These are phyloP conservation scores for Sinonovacula constricta DNA, from an alignment of 1,140 invertebrate genomes.

Conservation along the genomic window DNA sequence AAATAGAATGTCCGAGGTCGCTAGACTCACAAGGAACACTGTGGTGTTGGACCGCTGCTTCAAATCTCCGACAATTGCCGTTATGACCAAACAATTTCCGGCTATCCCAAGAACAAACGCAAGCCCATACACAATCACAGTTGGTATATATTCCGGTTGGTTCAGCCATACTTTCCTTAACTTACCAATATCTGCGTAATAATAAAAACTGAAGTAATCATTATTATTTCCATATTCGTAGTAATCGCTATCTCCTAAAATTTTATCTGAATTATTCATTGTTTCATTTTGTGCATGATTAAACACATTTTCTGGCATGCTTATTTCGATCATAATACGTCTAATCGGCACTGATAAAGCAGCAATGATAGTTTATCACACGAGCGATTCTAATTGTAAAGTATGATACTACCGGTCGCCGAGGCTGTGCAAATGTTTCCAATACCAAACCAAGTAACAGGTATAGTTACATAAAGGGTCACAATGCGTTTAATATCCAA, in stretches of 20 bases:
- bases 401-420: no score
- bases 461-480: no score
- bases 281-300: no score
- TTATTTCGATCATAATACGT: no score
- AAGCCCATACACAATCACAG: constrained; percentile 83
- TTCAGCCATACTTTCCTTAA: constrained; percentile 67
- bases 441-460: no score
- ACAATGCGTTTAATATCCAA: no score
- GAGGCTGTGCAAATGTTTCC: no score
- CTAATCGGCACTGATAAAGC: no score
- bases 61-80: constrained; percentile 90
- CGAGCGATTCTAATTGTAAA: no score
- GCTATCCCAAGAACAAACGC: constrained; percentile 88
- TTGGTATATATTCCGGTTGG: constrained; percentile 70
- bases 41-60: constrained; percentile 94
- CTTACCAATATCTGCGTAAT: constrained; percentile 64
- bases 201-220: constrained; percentile 50
- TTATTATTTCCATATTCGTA: neutral
- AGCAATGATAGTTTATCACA: no score
- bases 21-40: constrained; percentile 94
- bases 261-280: no score
- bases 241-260: neutral
- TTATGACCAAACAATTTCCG: constrained; percentile 92
- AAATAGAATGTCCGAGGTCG: constrained; percentile 93
- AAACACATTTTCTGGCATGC: no score